Evolutionary conservation across 2,113 vertebrate species (phyloP).

Genomic region (Neoarius graeffei): DNA sequence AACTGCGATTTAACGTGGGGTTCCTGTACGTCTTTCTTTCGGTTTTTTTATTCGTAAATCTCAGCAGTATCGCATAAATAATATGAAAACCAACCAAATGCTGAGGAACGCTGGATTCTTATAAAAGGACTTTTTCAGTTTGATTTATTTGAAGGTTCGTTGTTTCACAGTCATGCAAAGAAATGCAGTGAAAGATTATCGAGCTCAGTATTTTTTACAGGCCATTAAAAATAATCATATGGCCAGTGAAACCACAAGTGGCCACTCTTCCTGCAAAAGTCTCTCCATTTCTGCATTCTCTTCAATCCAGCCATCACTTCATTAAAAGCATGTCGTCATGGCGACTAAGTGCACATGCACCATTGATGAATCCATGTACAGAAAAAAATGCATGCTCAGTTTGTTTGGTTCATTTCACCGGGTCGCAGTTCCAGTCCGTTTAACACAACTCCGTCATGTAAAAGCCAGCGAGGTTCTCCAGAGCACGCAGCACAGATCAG

Average conservation of each 20-base stretch:
- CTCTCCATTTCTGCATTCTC: neutral
- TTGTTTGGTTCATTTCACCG: neutral
- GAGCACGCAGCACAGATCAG: neutral
- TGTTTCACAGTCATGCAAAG: neutral
- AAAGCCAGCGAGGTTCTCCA: neutral
- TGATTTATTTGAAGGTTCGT: neutral
- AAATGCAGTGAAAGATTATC: neutral
- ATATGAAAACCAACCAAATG: neutral
- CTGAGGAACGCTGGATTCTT: neutral
- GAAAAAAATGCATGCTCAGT: neutral
- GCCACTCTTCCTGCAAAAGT: neutral
- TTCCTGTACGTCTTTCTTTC: neutral
- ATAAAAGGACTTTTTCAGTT: neutral
- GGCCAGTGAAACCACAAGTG: neutral
- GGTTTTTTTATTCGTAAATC: neutral
- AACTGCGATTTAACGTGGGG: neutral
- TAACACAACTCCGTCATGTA: neutral
- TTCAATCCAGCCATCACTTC: neutral
- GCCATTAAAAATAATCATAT: neutral
- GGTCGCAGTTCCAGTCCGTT: neutral
- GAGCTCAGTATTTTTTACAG: neutral
- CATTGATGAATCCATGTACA: neutral
- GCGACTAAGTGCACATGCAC: neutral
- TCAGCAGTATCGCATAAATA: neutral
- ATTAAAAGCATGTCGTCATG: constrained; percentile 13